These are phyloP conservation scores for Drosophila triauraria DNA, from an alignment of 1,140 invertebrate species.

Conservation along the genomic window DNA sequence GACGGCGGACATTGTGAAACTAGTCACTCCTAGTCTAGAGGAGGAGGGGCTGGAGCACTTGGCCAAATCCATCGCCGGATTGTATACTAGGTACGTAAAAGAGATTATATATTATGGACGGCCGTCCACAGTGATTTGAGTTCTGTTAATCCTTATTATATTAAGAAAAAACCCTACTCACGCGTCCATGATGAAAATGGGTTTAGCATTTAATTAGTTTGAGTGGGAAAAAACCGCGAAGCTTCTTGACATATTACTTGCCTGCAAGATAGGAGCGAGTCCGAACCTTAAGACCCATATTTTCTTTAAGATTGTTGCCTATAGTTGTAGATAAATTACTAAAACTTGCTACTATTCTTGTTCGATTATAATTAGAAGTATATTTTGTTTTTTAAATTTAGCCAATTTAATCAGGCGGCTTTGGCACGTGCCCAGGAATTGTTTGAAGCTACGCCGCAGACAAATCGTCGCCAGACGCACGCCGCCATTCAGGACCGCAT, in stretches of 20 bases:
- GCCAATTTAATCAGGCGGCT: slow-evolving; percentile 85
- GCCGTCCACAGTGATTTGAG: no score
- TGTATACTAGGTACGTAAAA: slow-evolving; percentile 85
- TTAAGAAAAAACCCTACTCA: no score
- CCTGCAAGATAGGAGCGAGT: no score
- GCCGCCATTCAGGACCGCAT: slow-evolving; percentile 93
- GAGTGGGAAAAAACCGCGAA: no score
- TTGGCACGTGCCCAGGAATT: slow-evolving; percentile 89
- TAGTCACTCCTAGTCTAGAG: slow-evolving; percentile 88
- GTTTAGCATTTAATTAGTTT: no score
- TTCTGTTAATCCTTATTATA: no score
- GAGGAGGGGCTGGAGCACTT: slow-evolving; percentile 89
- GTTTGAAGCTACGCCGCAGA: slow-evolving; percentile 89
- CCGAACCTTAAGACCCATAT: no score
- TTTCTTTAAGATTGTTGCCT: no score
- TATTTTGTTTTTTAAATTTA: slow-evolving; percentile 31
- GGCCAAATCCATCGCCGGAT: slow-evolving; percentile 86
- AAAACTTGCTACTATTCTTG: no score
- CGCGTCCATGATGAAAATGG: no score
- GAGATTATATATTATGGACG: neutral
- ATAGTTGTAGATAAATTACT: neutral
- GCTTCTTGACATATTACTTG: no score
- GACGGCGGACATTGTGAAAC: slow-evolving; percentile 89
- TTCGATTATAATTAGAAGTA: no score
- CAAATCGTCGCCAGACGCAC: slow-evolving; percentile 91